Base-by-base conservation (phyloP, 1,140 invertebrate genomes). In the Papilio polytes region DNA sequence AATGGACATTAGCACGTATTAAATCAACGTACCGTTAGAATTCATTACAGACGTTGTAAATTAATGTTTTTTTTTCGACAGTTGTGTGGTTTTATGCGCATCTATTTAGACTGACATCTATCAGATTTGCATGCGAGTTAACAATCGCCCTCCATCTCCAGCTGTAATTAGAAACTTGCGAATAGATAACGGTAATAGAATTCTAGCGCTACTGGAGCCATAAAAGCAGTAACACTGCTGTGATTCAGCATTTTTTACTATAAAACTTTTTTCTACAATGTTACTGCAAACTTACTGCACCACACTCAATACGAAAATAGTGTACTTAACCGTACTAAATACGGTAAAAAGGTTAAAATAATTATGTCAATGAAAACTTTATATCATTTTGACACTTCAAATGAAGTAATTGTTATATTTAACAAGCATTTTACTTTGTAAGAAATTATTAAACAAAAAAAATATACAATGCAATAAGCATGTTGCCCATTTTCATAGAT, bases 151-250 rank as follows among this genome's bases (percentile, higher is more conserved):
- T 89, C 86, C 87, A 92, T 88, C 88, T 90, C 83, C 81, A 83
- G 78, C 82, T 82, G 90, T 92, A 92, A 94, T 94, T 94, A 94
- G 88, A 92, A 91, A 91, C 90, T 87, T 89, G 89, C 86, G 82
- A 90, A 81, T 78, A 48, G 66, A 44, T 92, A 92, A 94, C 92
- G 92, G 92, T 91, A 89, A 80, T 79, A 82, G 86, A 90, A 88
- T 87, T 91, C 87, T 89, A 86, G 82, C 82, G 81, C 82, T 83
- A 82, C 78, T 63, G 81, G 77, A 82, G 80, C 77, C 80, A 85
- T 84, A 85, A 86, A 85, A 84, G 77, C 82, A 78, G 41, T 13
- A 70, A 81, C 84, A 83, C 84, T 81, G 82, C 79, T n/a, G 10
- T 78, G 77, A 78, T 41, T 78, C 77, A 66, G 56, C 22, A 22